Evolutionary conservation across 2,797 vertebrate species (phyloP).

Genomic region (Adrianichthys oophorus): DNA sequence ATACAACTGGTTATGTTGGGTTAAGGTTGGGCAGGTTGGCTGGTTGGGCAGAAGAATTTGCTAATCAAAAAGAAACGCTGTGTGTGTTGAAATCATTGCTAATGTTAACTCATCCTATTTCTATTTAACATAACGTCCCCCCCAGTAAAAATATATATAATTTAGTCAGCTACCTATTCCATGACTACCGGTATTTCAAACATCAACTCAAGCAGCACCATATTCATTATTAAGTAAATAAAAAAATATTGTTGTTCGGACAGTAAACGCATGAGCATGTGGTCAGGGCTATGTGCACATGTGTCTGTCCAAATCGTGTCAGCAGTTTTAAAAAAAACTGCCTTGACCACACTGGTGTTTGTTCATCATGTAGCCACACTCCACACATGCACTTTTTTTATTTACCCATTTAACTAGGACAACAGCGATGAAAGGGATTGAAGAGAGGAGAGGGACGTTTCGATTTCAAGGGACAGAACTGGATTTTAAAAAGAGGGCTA

Average conservation of each 20-base stretch:
- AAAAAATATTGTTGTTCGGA: no score
- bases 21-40: neutral
- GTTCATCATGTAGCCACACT: conserved; percentile 46
- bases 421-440: conserved; percentile 56
- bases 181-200: no score
- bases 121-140: no score
- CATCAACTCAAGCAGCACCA: no score
- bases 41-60: neutral
- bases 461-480: conserved; percentile 68
- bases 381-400: conserved; percentile 54
- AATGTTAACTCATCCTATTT: no score
- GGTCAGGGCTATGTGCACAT: conserved; percentile 3
- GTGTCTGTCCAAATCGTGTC: conserved; percentile 22
- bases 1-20: no score
- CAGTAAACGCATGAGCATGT: no score
- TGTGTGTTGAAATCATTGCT: no score
- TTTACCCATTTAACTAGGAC: conserved; percentile 70
- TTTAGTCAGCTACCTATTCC: no score
- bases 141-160: no score
- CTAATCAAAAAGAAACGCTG: neutral
- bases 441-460: conserved; percentile 61
- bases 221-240: no score
- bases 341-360: conserved; percentile 29
- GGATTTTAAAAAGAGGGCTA: conserved; percentile 63
- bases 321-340: conserved; percentile 23